Evolutionary conservation across 2,888 invertebrate species (phyloP), one percentile per base, ranked within the genome.

Genomic region (Caprella mutica): DNA sequence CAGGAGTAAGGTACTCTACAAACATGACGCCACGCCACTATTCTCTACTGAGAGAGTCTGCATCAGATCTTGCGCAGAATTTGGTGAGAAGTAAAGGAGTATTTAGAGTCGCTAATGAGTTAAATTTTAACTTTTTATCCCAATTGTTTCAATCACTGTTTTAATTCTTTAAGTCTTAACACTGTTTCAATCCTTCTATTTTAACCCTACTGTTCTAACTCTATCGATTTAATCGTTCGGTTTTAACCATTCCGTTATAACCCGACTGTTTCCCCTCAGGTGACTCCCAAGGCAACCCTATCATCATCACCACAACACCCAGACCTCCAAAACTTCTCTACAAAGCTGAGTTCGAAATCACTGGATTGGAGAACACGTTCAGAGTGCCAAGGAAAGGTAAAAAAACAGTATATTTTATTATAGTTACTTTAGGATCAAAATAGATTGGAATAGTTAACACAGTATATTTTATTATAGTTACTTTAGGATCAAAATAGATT

Each of bases 1-100:
- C 3, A 85, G 86, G 21, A 89, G 83, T 73, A 91, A 91, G 72
- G 84, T 87, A 66, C 87, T 87, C 26, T 78, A 83, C 65, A 88
- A 87, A 68, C 92, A 92, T 69, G 78, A 81, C 65, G 76, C 77
- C 30, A 77, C 80, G 0, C 91, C 91, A 0, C 73, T 80, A 8
- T 76, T 90, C 14, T 85, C 86, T 0, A 77, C 83, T 0, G 80
- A 83, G 59, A 78, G 83, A 64, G 81, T 92, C 66, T 92, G 92
- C 76, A 87, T 92, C 65, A 81, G 78, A 68, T 81, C 86, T 0
- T 90, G 90, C 21, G 6, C 52, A 14, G 59, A 59, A 27, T 59
- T 26, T 68, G 84, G 83, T 59, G 27, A 54, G 59, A 55, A 24
- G 14, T 1, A 33, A 14, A 6, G 30, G 38, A 21, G 24, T 48